These are phyloP conservation scores for Passerina amoena DNA, from an alignment of 2,113 vertebrate species.

Conservation along the genomic window DNA sequence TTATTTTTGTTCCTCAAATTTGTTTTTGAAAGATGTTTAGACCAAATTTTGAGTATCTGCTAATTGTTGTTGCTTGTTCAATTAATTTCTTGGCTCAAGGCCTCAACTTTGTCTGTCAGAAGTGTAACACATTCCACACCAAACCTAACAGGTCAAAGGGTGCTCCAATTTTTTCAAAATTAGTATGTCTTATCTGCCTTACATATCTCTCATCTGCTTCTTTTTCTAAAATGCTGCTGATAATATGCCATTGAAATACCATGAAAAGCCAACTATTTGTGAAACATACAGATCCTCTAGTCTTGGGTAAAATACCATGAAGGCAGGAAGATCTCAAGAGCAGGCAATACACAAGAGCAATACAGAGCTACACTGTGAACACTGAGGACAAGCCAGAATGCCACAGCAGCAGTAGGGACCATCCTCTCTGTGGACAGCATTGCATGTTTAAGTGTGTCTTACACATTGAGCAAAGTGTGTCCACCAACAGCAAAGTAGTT, in stretches of 20 bases:
- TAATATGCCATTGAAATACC: neutral
- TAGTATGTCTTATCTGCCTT: neutral
- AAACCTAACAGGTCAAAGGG: neutral
- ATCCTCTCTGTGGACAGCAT: neutral
- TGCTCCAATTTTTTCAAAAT: neutral
- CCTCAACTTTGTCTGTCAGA: neutral
- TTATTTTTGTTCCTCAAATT: neutral
- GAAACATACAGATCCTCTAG: neutral
- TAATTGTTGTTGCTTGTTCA: neutral
- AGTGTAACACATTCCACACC: neutral
- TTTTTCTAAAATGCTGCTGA: neutral
- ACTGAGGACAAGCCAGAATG: neutral
- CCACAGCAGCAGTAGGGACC: neutral
- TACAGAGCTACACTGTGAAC: neutral
- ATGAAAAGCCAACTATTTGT: neutral
- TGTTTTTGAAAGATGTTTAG: neutral
- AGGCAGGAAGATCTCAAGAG: neutral
- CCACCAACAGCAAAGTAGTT: neutral
- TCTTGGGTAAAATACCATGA: neutral
- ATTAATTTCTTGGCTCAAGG: neutral
- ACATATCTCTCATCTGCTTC: neutral
- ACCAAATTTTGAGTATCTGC: neutral
- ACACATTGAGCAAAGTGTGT: neutral
- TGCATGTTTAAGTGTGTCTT: neutral
- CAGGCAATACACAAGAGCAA: neutral